Evolutionary conservation across 2,888 invertebrate genomes (phyloP).

Genomic region (Agonopterix heracliana): DNA sequence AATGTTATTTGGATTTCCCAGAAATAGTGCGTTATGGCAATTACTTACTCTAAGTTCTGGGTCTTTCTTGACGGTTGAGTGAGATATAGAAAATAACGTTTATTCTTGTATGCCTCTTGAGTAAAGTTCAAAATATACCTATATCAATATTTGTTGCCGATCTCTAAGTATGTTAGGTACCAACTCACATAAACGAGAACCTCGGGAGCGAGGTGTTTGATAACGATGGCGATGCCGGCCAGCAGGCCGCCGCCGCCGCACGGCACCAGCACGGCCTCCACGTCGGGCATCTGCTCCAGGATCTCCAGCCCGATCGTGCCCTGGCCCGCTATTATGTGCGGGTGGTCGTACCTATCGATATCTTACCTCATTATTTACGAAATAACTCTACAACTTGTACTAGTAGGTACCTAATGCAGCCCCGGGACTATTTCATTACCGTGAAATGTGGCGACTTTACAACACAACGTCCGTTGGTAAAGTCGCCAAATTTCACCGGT

Average conservation of each 20-base stretch:
- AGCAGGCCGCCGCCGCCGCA: slow-evolving; percentile 96
- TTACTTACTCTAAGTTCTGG: too few relatives aligned
- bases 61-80: too few relatives aligned
- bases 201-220: slow-evolving; percentile 89
- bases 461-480: too few relatives aligned
- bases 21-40: too few relatives aligned
- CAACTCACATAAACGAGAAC: slow-evolving; percentile 88
- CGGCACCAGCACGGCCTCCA: slow-evolving; percentile 93
- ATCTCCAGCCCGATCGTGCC: slow-evolving; percentile 96
- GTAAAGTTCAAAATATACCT: too few relatives aligned
- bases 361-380: background rate
- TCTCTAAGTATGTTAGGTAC: background rate
- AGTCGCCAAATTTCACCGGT: too few relatives aligned
- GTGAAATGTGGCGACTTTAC: too few relatives aligned
- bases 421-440: too few relatives aligned
- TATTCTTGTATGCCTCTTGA: too few relatives aligned
- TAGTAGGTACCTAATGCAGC: background rate
- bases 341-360: slow-evolving; percentile 90
- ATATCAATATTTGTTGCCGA: too few relatives aligned
- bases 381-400: background rate
- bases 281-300: slow-evolving; percentile 89
- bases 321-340: slow-evolving; percentile 95
- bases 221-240: slow-evolving; percentile 92
- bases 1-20: too few relatives aligned
- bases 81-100: too few relatives aligned